Base-by-base conservation (phyloP, 2,888 invertebrate genomes). In the Nephrocerus scutellatus region DNA sequence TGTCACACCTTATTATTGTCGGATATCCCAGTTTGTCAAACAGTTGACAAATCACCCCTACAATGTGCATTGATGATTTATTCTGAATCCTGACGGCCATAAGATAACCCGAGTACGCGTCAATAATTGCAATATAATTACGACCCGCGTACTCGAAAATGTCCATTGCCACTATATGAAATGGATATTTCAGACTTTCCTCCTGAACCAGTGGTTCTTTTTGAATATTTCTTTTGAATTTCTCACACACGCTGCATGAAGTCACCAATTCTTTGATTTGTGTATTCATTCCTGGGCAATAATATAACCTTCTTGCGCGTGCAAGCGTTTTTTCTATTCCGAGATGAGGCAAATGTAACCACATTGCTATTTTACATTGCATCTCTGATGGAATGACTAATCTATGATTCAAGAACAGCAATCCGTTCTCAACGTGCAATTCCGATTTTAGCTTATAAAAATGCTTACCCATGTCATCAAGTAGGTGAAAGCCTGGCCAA, bases 281-380 rank as follows among this genome's bases (percentile, higher is more conserved):
- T 16, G 3, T n/a, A 38, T 52, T 47, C 31, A 56, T 54, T 6
- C 48, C 31, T 6, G 56, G 59, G 58, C 57, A 60, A 41, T 56
- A 59, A 36, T 56, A 54, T 8, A 55, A 24, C 18, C 47, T 42
- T 30, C 55, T 39, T 7, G 52, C 52, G 14, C 47, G 37, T 12
- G 47, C 36, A 39, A 51, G 50, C 36, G 53, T 50, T 50, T 59
- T 55, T 22, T 49, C 47, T 2, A 50, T 50, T 6, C 57, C 59
- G n/a, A 39, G 25, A 34, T 43, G 31, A 1, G 25, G 21, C 20
- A 8, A 30, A 39, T 40, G 43, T 9, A 44, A 10, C 30, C 35
- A 39, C 10, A 22, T 38, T 14, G 13, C 8, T 10, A 38, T 35
- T 24, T 31, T 25, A 9, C n/a, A 9, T 25, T 35, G 26, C 9